A percentile compares a stretch with the other conserved stretches of the same genome.
These are phyloP conservation scores for Monodelphis domestica DNA, from an alignment of 2,797 vertebrate genomes.

Conservation along the genomic window DNA sequence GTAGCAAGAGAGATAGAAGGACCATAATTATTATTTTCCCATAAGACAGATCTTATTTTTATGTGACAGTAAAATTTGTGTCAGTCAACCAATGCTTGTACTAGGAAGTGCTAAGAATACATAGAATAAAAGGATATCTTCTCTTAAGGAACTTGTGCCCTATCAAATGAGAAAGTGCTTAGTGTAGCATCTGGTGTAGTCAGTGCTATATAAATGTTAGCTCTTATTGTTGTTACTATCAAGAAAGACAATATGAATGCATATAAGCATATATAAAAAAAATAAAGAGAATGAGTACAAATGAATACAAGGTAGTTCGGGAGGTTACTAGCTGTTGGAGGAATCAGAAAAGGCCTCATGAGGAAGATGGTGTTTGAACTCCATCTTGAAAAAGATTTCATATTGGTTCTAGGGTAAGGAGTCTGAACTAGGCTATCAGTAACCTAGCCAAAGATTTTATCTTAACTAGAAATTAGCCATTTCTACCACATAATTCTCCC, in stretches of 20 bases:
- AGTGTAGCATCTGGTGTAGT: not conserved
- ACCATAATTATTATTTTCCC: not conserved
- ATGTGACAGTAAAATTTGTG: not conserved
- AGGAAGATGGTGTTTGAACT: not conserved
- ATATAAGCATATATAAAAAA: not conserved
- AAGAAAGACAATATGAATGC: not conserved
- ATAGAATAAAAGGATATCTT: not conserved
- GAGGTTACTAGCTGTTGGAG: not conserved
- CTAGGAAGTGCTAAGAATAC: not conserved
- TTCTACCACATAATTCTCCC: too few relatives aligned
- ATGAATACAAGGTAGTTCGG: not conserved
- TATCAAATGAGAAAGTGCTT: not conserved
- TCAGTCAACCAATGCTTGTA: not conserved
- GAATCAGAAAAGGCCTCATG: not conserved
- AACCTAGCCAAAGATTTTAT: not conserved
- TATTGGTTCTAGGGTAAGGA: not conserved
- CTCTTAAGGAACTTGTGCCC: not conserved
- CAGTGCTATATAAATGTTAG: not conserved
- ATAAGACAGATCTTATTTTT: not conserved
- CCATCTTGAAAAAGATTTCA: not conserved
- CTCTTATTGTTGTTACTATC: conserved; percentile 14
- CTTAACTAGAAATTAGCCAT: not conserved
- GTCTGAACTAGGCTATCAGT: too few relatives aligned
- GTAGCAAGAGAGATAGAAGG: not conserved
- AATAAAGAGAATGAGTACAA: not conserved